phyloP scores from a whole-genome alignment of 1,140 invertebrate genomes.

The Heliconius hewitsoni region DNA sequence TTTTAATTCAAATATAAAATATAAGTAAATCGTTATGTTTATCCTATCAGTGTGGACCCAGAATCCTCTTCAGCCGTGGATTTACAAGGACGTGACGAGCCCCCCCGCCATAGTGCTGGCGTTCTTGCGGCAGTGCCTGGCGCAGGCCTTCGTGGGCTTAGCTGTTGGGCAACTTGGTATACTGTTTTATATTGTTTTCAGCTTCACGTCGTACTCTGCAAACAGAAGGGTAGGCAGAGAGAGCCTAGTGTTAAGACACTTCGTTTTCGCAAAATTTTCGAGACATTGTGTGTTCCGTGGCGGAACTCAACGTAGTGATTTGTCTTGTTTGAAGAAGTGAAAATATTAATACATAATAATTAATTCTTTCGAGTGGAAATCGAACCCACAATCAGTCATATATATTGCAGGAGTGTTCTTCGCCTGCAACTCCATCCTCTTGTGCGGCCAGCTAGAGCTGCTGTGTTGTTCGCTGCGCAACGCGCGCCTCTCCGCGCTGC shows the following conservation, averaged over 20 bases:
- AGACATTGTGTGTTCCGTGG: too few relatives aligned
- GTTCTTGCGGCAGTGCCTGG: conserved; percentile 57
- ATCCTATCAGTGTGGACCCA: conserved; percentile 55
- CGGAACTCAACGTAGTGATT: too few relatives aligned
- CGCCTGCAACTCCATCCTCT: conserved; percentile 59
- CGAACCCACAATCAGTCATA: too few relatives aligned
- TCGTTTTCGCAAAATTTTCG: too few relatives aligned
- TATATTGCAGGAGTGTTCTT: conserved; percentile 57
- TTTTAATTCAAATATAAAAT: too few relatives aligned
- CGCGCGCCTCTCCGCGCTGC: conserved; percentile 57
- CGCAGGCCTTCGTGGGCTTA: conserved; percentile 61
- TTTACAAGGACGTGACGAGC: conserved; percentile 52
- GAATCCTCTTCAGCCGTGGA: conserved; percentile 59
- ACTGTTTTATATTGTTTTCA: background rate
- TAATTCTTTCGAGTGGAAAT: too few relatives aligned
- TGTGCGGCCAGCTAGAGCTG: conserved; percentile 70
- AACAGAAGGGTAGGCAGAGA: too few relatives aligned
- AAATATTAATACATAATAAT: too few relatives aligned
- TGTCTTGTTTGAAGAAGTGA: too few relatives aligned
- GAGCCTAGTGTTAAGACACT: too few relatives aligned
- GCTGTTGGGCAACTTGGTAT: conserved; percentile 69
- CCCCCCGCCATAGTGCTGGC: conserved; percentile 45
- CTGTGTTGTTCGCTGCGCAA: conserved; percentile 66
- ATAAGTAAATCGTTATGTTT: background rate
- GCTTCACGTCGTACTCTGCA: too few relatives aligned